Percentiles rank a stretch among this genome's conserved stretches.
These are phyloP conservation scores for Anas flavirostris DNA, from an alignment of 2,797 vertebrate genomes.

Conservation along the genomic window DNA sequence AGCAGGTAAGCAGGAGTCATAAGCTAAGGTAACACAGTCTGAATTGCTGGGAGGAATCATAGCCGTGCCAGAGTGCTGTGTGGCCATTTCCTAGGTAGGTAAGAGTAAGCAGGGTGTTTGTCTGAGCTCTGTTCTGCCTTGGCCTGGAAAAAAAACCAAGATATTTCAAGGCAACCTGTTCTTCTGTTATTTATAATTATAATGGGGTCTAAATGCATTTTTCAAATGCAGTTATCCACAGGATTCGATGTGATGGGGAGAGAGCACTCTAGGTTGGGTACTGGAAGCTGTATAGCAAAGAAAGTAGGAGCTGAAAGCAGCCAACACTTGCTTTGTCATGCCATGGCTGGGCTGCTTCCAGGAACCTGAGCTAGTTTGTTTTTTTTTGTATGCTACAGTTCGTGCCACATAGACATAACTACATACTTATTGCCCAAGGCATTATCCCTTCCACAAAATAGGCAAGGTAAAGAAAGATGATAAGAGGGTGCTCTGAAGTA, in stretches of 20 bases:
- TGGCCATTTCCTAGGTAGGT: neutral
- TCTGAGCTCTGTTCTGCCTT: neutral
- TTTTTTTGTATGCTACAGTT: neutral
- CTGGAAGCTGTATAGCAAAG: neutral
- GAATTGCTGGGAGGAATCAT: neutral
- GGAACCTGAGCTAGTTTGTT: neutral
- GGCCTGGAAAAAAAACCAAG: neutral
- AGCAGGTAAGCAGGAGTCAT: neutral
- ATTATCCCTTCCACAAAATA: neutral
- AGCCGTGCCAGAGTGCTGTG: rapidly evolving
- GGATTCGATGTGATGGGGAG: neutral
- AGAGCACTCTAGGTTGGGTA: rapidly evolving
- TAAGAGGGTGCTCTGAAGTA: neutral
- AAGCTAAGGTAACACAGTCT: neutral
- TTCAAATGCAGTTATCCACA: neutral
- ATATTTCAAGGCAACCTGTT: neutral
- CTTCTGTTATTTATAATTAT: neutral
- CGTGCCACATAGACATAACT: neutral
- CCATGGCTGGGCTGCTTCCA: neutral
- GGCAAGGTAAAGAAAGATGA: neutral
- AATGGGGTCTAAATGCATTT: neutral
- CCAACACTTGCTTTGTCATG: neutral
- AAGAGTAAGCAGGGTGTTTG: neutral
- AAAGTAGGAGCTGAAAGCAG: neutral
- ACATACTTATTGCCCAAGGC: neutral